Conservation (phyloP, 2,113 vertebrate species). For the Sarotherodon lohbergeri region DNA sequence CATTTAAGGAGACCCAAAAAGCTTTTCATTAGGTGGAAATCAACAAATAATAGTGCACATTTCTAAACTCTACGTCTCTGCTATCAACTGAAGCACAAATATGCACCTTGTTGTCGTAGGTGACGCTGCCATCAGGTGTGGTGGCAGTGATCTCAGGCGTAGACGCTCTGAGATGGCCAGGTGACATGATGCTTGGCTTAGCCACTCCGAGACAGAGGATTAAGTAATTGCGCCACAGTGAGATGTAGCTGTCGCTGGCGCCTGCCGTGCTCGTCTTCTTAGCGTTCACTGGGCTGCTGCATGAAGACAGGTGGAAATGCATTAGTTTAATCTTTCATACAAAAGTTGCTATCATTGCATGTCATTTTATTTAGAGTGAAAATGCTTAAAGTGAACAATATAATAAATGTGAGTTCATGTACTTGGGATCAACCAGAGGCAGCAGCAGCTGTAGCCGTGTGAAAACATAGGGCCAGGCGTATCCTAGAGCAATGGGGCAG, state of each 20-base stretch:
- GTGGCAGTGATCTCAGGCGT: constrained; percentile 96
- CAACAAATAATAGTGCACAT: background rate
- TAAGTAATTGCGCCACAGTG: constrained; percentile 97
- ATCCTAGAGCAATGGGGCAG: constrained; percentile 93
- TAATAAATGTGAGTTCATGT: constrained; percentile 4
- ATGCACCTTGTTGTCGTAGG: constrained; percentile 93
- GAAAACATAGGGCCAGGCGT: constrained; percentile 96
- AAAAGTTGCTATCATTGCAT: background rate
- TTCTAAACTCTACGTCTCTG: background rate
- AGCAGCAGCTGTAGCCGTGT: constrained; percentile 91
- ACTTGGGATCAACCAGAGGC: constrained; percentile 97
- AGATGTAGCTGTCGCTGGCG: constrained; percentile 87
- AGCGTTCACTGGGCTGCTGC: constrained; percentile 91
- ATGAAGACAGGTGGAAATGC: background rate
- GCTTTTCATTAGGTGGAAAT: background rate
- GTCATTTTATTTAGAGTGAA: background rate
- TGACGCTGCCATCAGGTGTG: constrained; percentile 91
- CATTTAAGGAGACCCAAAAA: background rate
- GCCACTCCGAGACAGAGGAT: constrained; percentile 96
- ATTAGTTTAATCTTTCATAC: background rate
- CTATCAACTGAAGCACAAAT: background rate
- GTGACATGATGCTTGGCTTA: constrained; percentile 97
- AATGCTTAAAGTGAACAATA: background rate
- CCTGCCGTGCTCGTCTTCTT: constrained; percentile 92
- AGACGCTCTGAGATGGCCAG: constrained; percentile 91